A percentile compares a stretch with the other conserved stretches of the same genome.
Conservation (phyloP, 2,888 invertebrate genomes). For the Drosophila atroscutellata region DNA sequence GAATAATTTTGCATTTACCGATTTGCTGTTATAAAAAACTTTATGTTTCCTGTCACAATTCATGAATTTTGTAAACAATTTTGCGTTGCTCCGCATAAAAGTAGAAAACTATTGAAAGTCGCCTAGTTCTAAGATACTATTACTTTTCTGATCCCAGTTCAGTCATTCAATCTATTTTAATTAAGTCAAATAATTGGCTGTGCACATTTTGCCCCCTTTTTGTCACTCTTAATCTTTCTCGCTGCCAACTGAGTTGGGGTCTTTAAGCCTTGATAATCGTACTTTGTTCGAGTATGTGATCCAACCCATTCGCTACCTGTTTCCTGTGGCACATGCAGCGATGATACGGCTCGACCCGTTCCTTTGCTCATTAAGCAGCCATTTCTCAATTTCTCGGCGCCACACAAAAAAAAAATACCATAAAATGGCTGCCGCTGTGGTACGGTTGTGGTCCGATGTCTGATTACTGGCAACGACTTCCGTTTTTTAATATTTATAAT, state of each 20-base stretch:
- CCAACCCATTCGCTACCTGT: conserved; percentile 16
- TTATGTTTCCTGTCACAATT: not conserved
- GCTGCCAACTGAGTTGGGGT: not conserved
- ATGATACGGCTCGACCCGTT: not conserved
- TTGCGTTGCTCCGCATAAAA: not conserved
- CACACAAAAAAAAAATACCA: not conserved
- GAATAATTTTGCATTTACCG: not conserved
- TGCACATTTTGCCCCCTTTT: not conserved
- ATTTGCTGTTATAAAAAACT: not conserved
- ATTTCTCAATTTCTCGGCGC: conserved; percentile 51
- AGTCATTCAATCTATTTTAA: not conserved
- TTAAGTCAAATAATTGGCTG: not conserved
- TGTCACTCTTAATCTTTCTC: not conserved
- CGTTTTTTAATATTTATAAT: conserved; percentile 72
- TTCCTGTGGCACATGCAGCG: conserved; percentile 7
- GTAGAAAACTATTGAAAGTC: not conserved
- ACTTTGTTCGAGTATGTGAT: not conserved
- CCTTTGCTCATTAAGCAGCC: conserved; percentile 57
- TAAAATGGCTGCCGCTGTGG: conserved; percentile 20
- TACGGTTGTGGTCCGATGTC: conserved; percentile 51
- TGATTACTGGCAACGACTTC: conserved; percentile 67
- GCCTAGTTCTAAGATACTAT: not conserved
- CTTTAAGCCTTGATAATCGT: conserved; percentile 5
- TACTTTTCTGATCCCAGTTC: not conserved
- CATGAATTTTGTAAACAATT: not conserved